Evolutionary conservation across 2,797 vertebrate genomes (phyloP).

Genomic region (Thripadectes ignobilis): DNA sequence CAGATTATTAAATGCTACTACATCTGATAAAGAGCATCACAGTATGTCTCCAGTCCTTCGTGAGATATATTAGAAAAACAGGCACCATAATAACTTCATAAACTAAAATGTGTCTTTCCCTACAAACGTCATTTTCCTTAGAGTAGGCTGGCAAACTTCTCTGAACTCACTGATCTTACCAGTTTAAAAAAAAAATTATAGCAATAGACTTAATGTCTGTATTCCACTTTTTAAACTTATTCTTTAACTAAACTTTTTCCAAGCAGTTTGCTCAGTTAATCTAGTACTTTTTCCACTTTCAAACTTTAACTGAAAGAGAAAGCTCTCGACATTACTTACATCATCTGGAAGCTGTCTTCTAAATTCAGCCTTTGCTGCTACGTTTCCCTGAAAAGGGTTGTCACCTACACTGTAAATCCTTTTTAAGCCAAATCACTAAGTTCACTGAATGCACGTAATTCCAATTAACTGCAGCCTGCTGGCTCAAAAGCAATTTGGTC

Average conservation of each 20-base stretch:
- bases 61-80: not conserved
- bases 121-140: not conserved
- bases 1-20: not conserved
- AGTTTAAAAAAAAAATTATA: not conserved
- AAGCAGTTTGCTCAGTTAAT: not conserved
- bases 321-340: not conserved
- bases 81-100: not conserved
- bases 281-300: not conserved
- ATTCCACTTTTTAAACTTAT: not conserved
- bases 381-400: not conserved
- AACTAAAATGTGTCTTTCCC: not conserved
- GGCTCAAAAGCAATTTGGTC: slow-evolving; percentile 43
- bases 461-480: slow-evolving; percentile 31
- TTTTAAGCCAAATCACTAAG: slow-evolving; percentile 32
- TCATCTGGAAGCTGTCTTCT: not conserved
- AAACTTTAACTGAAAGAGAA: not conserved
- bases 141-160: not conserved
- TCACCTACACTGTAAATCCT: not conserved
- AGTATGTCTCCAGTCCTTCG: not conserved
- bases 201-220: not conserved
- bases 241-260: not conserved
- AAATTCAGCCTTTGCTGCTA: not conserved
- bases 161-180: not conserved
- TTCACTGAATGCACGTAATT: slow-evolving; percentile 25
- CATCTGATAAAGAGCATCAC: not conserved